A percentile compares a stretch with the other conserved stretches of the same genome.
phyloP scores from a whole-genome alignment of 2,888 invertebrate genomes.

The Cataglyphis altisquamis region DNA sequence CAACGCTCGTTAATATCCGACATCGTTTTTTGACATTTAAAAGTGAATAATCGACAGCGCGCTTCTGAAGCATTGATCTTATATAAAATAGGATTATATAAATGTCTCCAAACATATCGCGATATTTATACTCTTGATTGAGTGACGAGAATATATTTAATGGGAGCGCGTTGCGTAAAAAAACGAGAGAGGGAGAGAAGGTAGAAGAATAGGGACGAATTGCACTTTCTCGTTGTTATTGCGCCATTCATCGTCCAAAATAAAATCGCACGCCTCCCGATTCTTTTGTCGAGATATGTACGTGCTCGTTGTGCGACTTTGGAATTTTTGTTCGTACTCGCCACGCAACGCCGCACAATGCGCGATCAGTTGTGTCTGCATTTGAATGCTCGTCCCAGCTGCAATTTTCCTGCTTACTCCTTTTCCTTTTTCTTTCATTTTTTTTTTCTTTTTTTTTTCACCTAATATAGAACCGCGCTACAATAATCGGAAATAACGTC shows the following conservation, averaged over 20 bases:
- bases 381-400: constrained; percentile 27
- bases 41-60: constrained; percentile 39
- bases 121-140: constrained; percentile 14
- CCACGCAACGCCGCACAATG: constrained; percentile 26
- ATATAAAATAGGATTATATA: constrained; percentile 26
- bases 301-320: constrained; percentile 7
- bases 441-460: not conserved
- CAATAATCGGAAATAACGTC: constrained; percentile 26
- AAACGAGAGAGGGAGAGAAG: not conserved
- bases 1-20: constrained; percentile 38
- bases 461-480: constrained; percentile 9
- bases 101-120: constrained; percentile 9
- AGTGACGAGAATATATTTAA: not conserved
- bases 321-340: constrained; percentile 26
- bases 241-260: constrained; percentile 19
- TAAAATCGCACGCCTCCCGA: not conserved
- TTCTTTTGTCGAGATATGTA: constrained; percentile 1
- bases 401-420: constrained; percentile 17
- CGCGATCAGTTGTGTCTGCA: constrained; percentile 26
- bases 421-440: not conserved
- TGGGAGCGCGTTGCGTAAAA: constrained; percentile 6
- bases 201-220: not conserved
- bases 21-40: constrained; percentile 43
- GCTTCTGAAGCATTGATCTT: not conserved
- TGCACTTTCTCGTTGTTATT: not conserved